A percentile compares a stretch with the other conserved stretches of the same genome.
phyloP scores from a whole-genome alignment of 2,113 vertebrate genomes.

The Rhinoptilus africanus region DNA sequence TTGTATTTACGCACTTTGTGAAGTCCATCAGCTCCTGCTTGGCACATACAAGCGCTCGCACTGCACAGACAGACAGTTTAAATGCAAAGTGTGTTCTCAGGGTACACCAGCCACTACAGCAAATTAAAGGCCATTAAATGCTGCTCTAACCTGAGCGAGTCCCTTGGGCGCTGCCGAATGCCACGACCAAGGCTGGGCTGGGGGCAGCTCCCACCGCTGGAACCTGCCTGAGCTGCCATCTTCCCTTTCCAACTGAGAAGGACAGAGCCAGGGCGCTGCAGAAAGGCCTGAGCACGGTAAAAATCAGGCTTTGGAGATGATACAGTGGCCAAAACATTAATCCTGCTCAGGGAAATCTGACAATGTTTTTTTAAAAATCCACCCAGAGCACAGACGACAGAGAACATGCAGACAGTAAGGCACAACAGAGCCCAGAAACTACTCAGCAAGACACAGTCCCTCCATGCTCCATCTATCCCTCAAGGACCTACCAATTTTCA shows the following conservation, averaged over 20 bases:
- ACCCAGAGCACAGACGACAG: not conserved
- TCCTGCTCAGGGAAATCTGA: not conserved
- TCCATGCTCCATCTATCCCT: not conserved
- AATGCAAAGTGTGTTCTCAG: not conserved
- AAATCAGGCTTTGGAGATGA: not conserved
- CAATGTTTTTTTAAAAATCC: not conserved
- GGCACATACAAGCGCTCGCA: not conserved
- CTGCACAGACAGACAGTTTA: not conserved
- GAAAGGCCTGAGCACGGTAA: fast-evolving
- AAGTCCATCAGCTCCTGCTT: not conserved
- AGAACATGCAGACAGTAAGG: not conserved
- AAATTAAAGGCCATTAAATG: not conserved
- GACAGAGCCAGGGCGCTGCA: not conserved
- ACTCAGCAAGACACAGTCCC: not conserved
- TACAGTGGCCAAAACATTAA: not conserved
- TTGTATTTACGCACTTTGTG: not conserved
- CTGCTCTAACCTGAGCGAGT: not conserved
- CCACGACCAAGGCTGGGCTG: not conserved
- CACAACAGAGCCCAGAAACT: not conserved
- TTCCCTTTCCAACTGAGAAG: not conserved
- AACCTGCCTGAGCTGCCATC: not conserved
- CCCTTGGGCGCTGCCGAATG: not conserved
- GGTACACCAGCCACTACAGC: not conserved
- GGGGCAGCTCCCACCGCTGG: not conserved
- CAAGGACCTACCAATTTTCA: slow-evolving; percentile 32